Percentiles rank a stretch among this genome's conserved stretches.
phyloP scores from a whole-genome alignment of 2,113 vertebrate genomes.

The Nanorana parkeri region DNA sequence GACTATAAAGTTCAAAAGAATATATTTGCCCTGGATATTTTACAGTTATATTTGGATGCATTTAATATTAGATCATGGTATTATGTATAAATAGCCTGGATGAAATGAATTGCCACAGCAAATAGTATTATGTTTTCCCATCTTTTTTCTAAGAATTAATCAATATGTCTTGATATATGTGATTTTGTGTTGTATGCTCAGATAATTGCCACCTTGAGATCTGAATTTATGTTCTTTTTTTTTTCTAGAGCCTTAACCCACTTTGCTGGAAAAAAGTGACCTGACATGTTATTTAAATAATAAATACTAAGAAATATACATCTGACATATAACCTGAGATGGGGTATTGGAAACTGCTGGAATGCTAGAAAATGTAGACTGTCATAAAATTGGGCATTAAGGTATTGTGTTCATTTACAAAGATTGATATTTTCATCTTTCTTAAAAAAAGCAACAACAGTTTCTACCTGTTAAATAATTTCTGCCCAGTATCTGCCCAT shows the following conservation, averaged over 20 bases:
- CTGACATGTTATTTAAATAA: not conserved
- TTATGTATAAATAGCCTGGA: constrained; percentile 22
- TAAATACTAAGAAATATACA: not conserved
- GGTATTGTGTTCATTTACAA: too few species aligned
- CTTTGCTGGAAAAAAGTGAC: not conserved
- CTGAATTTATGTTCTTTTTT: not conserved
- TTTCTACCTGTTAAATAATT: too few species aligned
- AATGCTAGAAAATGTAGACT: too few species aligned
- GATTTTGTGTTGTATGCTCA: constrained; percentile 16
- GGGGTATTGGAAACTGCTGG: too few species aligned
- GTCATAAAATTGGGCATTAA: too few species aligned
- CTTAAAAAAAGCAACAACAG: too few species aligned
- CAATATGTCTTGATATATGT: constrained; percentile 31
- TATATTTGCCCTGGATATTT: not conserved
- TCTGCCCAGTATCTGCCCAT: too few species aligned
- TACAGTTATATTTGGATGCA: not conserved
- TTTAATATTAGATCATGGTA: constrained; percentile 9
- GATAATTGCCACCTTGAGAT: constrained; percentile 28
- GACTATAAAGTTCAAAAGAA: not conserved
- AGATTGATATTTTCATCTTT: too few species aligned
- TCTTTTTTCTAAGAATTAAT: constrained; percentile 24
- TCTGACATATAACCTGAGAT: too few species aligned
- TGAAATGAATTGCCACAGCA: constrained; percentile 4
- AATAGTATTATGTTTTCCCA: not conserved
- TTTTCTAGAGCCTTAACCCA: not conserved